Evolutionary conservation across 2,888 invertebrate species (phyloP).

Genomic region (Rhorus exstirpatorius): DNA sequence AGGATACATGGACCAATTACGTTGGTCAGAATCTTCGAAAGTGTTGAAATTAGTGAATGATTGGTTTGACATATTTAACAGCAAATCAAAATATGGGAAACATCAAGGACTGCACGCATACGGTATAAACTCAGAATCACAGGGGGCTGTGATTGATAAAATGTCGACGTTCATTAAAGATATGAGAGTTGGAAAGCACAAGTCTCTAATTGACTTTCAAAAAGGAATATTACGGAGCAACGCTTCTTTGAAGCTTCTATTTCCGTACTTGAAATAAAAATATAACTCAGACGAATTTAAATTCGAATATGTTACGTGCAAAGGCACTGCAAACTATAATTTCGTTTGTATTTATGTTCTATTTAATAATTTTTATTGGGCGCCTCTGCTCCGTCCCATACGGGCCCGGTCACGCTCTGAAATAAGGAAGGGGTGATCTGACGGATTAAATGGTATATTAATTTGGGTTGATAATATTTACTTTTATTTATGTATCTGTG

Average conservation of each 20-base stretch:
- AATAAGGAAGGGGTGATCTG: no score
- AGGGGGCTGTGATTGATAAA: conserved; percentile 65
- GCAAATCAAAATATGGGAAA: conserved; percentile 61
- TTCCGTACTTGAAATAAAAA: conserved; percentile 32
- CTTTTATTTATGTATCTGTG: no score
- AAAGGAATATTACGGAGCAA: conserved; percentile 65
- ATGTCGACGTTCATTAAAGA: conserved; percentile 61
- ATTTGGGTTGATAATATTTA: no score
- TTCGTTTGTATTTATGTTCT: no score
- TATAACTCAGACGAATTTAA: conserved; percentile 7
- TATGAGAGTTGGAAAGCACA: conserved; percentile 72
- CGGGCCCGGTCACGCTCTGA: no score
- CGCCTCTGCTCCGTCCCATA: no score
- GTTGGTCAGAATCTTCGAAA: conserved; percentile 51
- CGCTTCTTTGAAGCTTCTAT: conserved; percentile 43
- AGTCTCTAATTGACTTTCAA: conserved; percentile 69
- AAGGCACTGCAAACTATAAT: no score
- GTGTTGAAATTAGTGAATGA: conserved; percentile 70
- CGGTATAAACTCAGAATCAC: conserved; percentile 70
- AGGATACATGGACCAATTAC: conserved; percentile 52
- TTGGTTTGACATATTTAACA: conserved; percentile 75
- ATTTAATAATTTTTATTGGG: no score
- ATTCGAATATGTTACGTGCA: conserved; percentile 42
- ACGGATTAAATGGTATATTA: no score
- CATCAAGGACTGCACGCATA: conserved; percentile 67